Conservation (phyloP, 2,888 invertebrate species). For the Sesia bembeciformis region DNA sequence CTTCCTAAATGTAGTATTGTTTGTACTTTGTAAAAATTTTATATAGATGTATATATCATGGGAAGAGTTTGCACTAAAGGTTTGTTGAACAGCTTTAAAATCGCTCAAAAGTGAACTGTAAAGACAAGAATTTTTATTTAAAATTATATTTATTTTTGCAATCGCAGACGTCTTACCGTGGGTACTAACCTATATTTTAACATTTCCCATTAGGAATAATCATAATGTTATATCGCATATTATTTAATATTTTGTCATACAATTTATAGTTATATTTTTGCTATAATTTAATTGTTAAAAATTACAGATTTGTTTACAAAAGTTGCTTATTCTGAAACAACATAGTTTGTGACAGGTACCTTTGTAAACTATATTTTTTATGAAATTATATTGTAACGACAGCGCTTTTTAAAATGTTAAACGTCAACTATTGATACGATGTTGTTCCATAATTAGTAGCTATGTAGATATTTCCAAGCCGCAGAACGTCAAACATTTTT, state of each 20-base stretch:
- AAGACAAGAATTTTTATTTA: constrained; percentile 4
- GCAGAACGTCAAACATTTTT: constrained; percentile 9
- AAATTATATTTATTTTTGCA: constrained; percentile 5
- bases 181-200: constrained; percentile 41
- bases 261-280: constrained; percentile 49
- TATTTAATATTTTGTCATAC: constrained; percentile 58
- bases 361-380: too few species aligned
- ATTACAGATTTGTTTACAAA: constrained; percentile 26
- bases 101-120: constrained; percentile 45
- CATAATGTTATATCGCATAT: constrained; percentile 44
- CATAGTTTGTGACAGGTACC: too few species aligned
- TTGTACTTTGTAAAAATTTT: neutral
- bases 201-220: constrained; percentile 32
- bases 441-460: too few species aligned
- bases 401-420: too few species aligned
- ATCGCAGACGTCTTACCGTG: constrained; percentile 4
- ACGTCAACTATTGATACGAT: too few species aligned
- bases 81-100: constrained; percentile 42
- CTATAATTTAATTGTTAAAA: constrained; percentile 40
- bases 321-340: neutral
- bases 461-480: constrained; percentile 4
- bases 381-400: too few species aligned
- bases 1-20: too few species aligned
- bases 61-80: constrained; percentile 8
- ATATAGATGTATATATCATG: constrained; percentile 13